A percentile compares a stretch with the other conserved stretches of the same genome.
phyloP scores from a whole-genome alignment of 2,888 invertebrate genomes.

The Actias luna region DNA sequence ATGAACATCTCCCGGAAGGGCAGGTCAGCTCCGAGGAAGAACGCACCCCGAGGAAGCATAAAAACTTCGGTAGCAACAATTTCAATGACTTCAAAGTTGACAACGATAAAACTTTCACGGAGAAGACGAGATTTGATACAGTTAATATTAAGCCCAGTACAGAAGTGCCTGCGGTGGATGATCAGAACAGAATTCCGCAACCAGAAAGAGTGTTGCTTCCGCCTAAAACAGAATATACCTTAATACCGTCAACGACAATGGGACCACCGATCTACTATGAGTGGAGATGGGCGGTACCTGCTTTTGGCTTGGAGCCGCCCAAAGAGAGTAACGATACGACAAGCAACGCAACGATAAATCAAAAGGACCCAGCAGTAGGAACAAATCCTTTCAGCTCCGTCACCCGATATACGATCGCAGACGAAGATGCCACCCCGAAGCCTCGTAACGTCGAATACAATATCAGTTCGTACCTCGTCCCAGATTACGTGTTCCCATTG shows the following conservation, averaged over 20 bases:
- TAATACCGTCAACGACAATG: constrained; percentile 72
- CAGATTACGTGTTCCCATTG: constrained; percentile 83
- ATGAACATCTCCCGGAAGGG: constrained; percentile 62
- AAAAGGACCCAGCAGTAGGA: constrained; percentile 44
- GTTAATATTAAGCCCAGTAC: constrained; percentile 52
- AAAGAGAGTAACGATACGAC: constrained; percentile 66
- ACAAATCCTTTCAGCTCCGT: constrained; percentile 60
- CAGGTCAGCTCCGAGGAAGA: constrained; percentile 69
- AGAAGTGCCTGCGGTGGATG: constrained; percentile 10
- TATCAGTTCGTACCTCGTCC: constrained; percentile 82
- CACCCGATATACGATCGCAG: constrained; percentile 55
- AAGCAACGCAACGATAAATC: constrained; percentile 34
- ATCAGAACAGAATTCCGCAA: constrained; percentile 32
- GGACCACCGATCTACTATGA: constrained; percentile 84
- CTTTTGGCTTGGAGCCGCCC: constrained; percentile 81
- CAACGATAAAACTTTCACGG: constrained; percentile 50
- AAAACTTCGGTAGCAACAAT: constrained; percentile 49
- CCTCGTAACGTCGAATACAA: constrained; percentile 76
- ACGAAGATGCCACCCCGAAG: constrained; percentile 42
- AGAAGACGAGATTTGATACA: constrained; percentile 50
- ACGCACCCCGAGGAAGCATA: constrained; percentile 55
- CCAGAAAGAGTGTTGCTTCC: constrained; percentile 73
- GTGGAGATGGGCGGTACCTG: constrained; percentile 85
- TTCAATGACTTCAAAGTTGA: constrained; percentile 50
- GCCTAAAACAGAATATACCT: constrained; percentile 73